A percentile compares a stretch with the other conserved stretches of the same genome.
phyloP scores from a whole-genome alignment of 2,888 invertebrate species.

The Cylindroiulus punctatus region DNA sequence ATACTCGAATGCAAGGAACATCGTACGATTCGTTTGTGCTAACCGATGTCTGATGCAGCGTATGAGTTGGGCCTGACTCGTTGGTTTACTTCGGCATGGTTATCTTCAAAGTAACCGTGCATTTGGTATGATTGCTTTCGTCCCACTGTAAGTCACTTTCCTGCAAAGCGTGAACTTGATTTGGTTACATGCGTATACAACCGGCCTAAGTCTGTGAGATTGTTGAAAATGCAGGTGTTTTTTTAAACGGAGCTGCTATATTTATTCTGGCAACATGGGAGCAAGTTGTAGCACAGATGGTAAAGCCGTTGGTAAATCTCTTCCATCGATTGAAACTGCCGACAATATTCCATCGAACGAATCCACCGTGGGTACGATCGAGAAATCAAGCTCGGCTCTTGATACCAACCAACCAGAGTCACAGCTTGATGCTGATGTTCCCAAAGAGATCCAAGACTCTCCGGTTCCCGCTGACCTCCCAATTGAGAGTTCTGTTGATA shows the following conservation, averaged over 20 bases:
- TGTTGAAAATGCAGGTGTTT: neutral
- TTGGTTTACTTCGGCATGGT: neutral
- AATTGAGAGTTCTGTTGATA: neutral
- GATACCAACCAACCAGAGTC: neutral
- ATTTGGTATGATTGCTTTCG: neutral
- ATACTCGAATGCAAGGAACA: neutral
- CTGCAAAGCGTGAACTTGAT: neutral
- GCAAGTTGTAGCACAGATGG: conserved; percentile 31
- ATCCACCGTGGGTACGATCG: neutral
- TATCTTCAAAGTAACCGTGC: neutral
- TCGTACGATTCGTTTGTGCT: neutral
- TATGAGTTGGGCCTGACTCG: neutral
- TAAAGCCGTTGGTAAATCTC: neutral
- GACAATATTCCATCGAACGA: neutral
- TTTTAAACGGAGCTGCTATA: conserved; percentile 30
- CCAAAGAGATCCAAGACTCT: neutral
- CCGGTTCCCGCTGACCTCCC: neutral
- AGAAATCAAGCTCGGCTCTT: neutral
- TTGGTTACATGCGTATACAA: neutral
- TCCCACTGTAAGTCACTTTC: neutral
- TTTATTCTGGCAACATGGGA: conserved; percentile 5
- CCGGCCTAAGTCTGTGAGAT: neutral
- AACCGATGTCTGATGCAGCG: neutral
- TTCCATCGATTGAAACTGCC: neutral
- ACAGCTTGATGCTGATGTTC: neutral